A percentile compares a stretch with the other conserved stretches of the same genome.
Conservation (phyloP, 2,113 vertebrate genomes). For the Dromas ardeola region DNA sequence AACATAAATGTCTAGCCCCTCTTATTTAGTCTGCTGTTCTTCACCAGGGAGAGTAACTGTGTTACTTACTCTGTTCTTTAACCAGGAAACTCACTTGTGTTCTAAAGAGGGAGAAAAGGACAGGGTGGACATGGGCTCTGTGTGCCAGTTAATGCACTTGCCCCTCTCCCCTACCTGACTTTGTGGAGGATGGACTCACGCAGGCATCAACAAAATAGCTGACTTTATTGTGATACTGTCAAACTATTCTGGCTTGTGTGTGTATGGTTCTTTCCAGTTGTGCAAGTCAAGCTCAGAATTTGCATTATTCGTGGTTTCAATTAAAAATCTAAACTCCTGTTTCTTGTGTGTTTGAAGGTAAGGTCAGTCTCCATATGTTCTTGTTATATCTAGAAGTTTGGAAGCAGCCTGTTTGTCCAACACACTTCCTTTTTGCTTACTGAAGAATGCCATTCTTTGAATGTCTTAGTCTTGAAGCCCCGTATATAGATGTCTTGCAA, state of each 20-base stretch:
- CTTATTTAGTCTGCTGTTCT: background rate
- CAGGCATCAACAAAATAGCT: background rate
- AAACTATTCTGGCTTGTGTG: background rate
- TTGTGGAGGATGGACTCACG: background rate
- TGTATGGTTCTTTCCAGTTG: background rate
- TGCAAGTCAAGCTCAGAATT: background rate
- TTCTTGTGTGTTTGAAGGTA: background rate
- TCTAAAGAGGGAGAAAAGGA: background rate
- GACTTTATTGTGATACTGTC: background rate
- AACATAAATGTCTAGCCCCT: background rate
- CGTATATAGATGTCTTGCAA: background rate
- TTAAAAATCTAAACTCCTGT: background rate
- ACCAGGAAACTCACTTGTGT: background rate
- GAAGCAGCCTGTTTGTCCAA: background rate
- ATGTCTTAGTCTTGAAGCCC: background rate
- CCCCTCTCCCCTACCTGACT: accelerated
- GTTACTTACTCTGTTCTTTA: too few relatives aligned
- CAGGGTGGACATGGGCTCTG: background rate
- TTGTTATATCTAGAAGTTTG: background rate
- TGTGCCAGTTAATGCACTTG: background rate
- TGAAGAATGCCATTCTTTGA: background rate
- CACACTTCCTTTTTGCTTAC: background rate
- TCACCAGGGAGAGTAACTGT: background rate
- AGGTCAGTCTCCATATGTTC: background rate
- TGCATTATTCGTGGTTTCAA: background rate